Evolutionary conservation across 1,140 invertebrate genomes (phyloP).

Genomic region (Caenorhabditis brenneri): DNA sequence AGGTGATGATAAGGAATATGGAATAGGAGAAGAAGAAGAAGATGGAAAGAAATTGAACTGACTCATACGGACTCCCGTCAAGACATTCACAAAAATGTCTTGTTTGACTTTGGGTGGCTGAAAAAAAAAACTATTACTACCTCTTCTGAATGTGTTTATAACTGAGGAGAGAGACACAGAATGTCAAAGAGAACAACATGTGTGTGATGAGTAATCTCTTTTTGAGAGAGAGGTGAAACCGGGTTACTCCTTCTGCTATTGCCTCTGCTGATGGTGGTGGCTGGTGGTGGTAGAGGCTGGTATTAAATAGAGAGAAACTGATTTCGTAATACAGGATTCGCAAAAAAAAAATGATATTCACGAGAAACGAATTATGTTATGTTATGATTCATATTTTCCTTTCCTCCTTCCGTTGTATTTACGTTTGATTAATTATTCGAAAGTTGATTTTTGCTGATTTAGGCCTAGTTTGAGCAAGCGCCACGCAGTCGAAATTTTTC

Average conservation of each 20-base stretch:
- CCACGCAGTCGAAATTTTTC: too few species aligned
- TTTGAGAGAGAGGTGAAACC: background rate
- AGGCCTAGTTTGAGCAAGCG: too few species aligned
- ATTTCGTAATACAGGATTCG: background rate
- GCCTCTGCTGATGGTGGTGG: background rate
- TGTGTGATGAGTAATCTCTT: conserved; percentile 32
- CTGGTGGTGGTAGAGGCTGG: background rate
- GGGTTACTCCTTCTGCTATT: too few species aligned
- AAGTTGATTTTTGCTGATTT: too few species aligned
- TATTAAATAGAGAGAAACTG: background rate
- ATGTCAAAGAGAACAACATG: background rate
- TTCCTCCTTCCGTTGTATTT: too few species aligned
- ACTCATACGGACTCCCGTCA: background rate
- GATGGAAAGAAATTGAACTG: background rate
- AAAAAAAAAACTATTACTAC: too few species aligned
- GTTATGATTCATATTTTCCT: too few species aligned
- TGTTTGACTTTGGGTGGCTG: background rate
- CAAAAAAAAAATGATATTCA: too few species aligned
- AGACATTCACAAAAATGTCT: background rate
- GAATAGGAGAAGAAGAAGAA: background rate
- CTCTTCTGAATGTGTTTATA: too few species aligned
- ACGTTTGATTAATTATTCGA: too few species aligned
- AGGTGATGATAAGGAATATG: conserved; percentile 1
- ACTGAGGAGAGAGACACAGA: background rate
- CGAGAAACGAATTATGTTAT: too few species aligned